Evolutionary conservation across 2,113 vertebrate species (phyloP).

Genomic region (Machaerirhynchus nigripectus): DNA sequence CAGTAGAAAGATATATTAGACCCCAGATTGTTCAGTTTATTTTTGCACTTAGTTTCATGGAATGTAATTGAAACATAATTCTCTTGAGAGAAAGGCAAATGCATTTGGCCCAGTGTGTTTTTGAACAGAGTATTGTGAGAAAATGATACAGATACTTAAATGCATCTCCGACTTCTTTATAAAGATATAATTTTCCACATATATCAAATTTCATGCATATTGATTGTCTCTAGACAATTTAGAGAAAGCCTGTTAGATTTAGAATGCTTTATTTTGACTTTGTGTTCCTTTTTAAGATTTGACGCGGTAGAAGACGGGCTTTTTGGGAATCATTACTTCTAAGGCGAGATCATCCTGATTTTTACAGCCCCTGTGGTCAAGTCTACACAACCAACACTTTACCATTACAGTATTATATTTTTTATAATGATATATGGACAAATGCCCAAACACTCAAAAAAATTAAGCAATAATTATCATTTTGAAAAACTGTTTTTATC

Average conservation of each 20-base stretch:
- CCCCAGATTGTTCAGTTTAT: conserved; percentile 13
- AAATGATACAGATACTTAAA: conserved; percentile 48
- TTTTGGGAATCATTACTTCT: background rate
- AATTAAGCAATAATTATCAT: background rate
- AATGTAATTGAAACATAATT: conserved; percentile 40
- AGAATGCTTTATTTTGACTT: background rate
- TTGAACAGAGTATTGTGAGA: conserved; percentile 12
- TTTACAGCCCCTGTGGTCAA: background rate
- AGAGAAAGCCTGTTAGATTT: background rate
- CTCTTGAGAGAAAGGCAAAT: conserved; percentile 45
- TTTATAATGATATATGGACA: background rate
- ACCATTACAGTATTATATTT: background rate
- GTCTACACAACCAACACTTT: background rate
- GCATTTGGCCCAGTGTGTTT: conserved; percentile 28
- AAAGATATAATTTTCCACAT: conserved; percentile 16
- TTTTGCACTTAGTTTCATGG: conserved; percentile 53
- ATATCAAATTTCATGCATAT: background rate
- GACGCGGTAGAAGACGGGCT: background rate
- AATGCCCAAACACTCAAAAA: background rate
- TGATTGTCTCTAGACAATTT: conserved; percentile 9
- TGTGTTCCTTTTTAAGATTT: background rate
- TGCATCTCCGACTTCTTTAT: background rate
- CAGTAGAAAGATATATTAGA: conserved; percentile 11
- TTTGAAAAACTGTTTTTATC: background rate
- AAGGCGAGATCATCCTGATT: background rate